Evolutionary conservation across 2,888 invertebrate genomes (phyloP).

Genomic region (Clepsis dumicolana): DNA sequence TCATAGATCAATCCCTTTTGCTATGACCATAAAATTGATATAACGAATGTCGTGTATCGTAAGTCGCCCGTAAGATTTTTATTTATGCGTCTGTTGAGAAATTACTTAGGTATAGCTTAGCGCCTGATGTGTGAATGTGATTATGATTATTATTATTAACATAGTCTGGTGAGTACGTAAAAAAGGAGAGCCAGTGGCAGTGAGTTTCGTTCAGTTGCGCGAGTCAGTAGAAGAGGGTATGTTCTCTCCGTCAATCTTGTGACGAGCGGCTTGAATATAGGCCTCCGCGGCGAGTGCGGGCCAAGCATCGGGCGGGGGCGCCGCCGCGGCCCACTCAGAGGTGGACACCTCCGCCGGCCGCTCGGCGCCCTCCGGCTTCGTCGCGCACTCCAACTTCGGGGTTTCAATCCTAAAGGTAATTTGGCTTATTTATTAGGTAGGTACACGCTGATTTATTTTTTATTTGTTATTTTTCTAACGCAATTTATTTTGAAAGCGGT

Average conservation of each 20-base stretch:
- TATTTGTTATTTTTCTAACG: too few species aligned
- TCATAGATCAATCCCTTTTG: too few species aligned
- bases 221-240: constrained; percentile 81
- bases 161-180: neutral
- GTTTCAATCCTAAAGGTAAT: constrained; percentile 72
- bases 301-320: constrained; percentile 65
- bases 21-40: too few species aligned
- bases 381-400: constrained; percentile 75
- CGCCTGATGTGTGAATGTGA: neutral
- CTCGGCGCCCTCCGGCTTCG: constrained; percentile 64
- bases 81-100: neutral
- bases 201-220: constrained; percentile 69
- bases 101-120: neutral
- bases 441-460: too few species aligned
- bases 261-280: constrained; percentile 75
- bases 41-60: too few species aligned
- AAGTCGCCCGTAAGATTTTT: too few species aligned
- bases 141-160: neutral
- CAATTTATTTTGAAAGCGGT: too few species aligned
- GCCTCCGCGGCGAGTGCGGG: constrained; percentile 74
- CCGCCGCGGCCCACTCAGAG: constrained; percentile 71
- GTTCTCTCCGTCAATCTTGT: constrained; percentile 81
- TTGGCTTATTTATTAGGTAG: neutral
- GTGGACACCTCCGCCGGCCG: constrained; percentile 81
- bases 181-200: neutral